Evolutionary conservation across 2,113 vertebrate species (phyloP), one percentile per base, ranked within the genome.

Genomic region (Cynopterus brachyotis): DNA sequence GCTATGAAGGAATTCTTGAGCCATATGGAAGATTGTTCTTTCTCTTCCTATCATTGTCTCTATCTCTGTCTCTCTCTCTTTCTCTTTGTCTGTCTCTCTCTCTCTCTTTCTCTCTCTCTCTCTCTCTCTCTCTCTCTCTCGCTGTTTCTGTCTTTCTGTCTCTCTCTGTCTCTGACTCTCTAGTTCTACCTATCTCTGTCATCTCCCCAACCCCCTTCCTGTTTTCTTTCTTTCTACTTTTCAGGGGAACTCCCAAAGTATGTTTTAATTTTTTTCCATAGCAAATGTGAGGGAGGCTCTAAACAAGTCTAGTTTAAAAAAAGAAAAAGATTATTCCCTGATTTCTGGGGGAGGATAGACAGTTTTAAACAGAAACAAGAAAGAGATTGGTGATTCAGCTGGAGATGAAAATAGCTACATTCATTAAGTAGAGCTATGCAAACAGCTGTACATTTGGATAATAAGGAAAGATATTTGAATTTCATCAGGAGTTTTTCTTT

Each of bases 371-470:
- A 92, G 95, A 80, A 97, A 75, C 37, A 93, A 94, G 72, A 66
- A 93, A 89, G 82, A 97, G 91, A 95, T 82, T 95, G 60, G 73
- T n/a, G 35, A 94, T 93, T 95, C 82, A 53, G 32, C 70, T 75
- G 91, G 69, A n/a, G 93, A 82, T 95, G 85, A 97, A 97, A 97
- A 96, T 94, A 93, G 78, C 85, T 96, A 26, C 91, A 94, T 93
- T 96, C 85, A 60, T 95, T 97, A 91, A 90, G 86, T 50, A 95
- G 79, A 95, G 55, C 93, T 83, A 93, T 85, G 90, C 85, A 96
- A 97, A 96, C 86, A 70, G 59, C 62, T 97, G 69, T 93, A 97
- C 97, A 95, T 97, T 96, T 97, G 83, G 95, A 84, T 97, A 97
- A 95, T 96, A 96, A 67, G 70, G 94, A 89, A 95, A 97, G 69